Base-by-base conservation (phyloP, 2,113 vertebrate species). In the Cathartes aura region DNA sequence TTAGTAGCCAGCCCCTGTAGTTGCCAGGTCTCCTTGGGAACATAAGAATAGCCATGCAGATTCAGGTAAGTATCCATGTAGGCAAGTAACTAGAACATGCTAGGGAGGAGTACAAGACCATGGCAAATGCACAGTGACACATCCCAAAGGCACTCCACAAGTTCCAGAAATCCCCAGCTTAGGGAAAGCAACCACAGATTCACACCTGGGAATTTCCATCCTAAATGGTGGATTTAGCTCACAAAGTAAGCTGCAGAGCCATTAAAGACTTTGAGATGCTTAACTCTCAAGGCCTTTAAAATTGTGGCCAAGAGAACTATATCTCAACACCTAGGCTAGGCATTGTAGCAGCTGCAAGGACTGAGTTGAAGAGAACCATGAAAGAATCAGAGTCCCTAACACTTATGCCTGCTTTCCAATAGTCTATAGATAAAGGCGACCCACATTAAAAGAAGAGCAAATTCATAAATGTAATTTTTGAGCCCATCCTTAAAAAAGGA, bases 91-190 rank as follows among this genome's bases (percentile, higher is more conserved):
- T 24, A 50, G 72, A 60, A 74, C 11, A 71, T 1, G 5, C 15
- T 8, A 94, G 29, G 34, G 12, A 90, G 68, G 43, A 87, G 34
- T 34, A 67, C 34, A 76, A 55, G 40, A 43, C 12, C 23, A 38
- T 17, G 38, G 30, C 55, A 83, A 83, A 90, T 4, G 27, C n/a
- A 74, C 50, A 88, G 24, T 60, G 45, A 40, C n/a, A 59, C 9
- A 70, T 80, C 43, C 66, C n/a, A 26, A 90, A 68, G 23, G 20
- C 36, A 58, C 9, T 29, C 68, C 0, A 0, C 11, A 48, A 55
- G 22, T 60, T 91, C 32, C 66, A 85, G 78, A 85, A 93, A 94
- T 72, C 40, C 32, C 27, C 40, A 55, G 7, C 4, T 52, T 56
- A 75, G 24, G 60, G 52, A 64, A 93, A 85, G 19, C 32, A 68